phyloP scores from a whole-genome alignment of 1,140 invertebrate species.

The Cydia strobilella region DNA sequence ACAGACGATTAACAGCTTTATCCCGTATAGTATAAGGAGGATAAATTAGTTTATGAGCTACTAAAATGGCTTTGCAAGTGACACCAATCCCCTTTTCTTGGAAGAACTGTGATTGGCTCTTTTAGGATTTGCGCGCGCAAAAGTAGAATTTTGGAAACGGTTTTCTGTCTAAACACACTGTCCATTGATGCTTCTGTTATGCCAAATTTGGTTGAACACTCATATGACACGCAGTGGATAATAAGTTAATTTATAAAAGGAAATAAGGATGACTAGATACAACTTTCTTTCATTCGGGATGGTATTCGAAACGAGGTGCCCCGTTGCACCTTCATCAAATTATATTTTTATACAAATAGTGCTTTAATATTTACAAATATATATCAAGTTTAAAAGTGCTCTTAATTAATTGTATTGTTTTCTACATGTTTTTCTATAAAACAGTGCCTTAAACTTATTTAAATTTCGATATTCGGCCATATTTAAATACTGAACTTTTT shows the following conservation, averaged over 20 bases:
- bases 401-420: neutral
- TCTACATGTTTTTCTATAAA: neutral
- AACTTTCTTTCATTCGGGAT: conserved; percentile 23
- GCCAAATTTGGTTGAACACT: neutral
- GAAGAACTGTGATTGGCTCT: conserved; percentile 56
- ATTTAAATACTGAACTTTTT: conserved; percentile 23
- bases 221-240: conserved; percentile 37
- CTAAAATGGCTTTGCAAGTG: neutral
- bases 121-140: conserved; percentile 59
- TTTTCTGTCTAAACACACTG: neutral
- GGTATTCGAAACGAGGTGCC: conserved; percentile 8
- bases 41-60: neutral
- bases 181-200: conserved; percentile 42
- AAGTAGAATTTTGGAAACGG: neutral
- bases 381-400: neutral
- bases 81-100: conserved; percentile 49
- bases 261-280: neutral
- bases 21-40: neutral
- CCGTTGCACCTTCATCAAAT: conserved; percentile 27
- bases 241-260: neutral
- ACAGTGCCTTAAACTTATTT: neutral
- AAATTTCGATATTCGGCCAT: neutral
- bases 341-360: conserved; percentile 22
- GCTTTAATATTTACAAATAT: conserved; percentile 9
- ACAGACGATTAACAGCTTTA: neutral